These are phyloP conservation scores for Oikopleura albicans DNA, from an alignment of 23 tunicate genomes.

Conservation along the genomic window DNA sequence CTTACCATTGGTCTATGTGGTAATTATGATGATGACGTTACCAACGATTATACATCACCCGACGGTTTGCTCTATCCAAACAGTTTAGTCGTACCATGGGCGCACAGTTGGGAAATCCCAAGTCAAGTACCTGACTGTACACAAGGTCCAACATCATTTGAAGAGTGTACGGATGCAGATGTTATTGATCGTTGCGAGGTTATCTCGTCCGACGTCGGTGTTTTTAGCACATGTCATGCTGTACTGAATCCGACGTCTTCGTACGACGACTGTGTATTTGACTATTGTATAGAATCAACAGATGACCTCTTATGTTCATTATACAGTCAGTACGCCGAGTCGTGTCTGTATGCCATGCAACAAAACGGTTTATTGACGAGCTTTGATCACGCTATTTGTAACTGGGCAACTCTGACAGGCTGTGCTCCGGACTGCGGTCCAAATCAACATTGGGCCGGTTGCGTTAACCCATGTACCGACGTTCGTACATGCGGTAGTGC, in stretches of 20 bases:
- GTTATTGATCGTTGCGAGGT: neutral
- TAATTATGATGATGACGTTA: slow-evolving; percentile 8
- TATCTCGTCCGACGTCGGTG: neutral
- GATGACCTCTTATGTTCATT: neutral
- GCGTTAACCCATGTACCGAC: slow-evolving; percentile 20
- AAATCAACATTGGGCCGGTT: slow-evolving; percentile 18
- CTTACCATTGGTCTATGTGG: slow-evolving; percentile 22
- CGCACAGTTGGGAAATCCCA: neutral
- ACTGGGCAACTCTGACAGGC: slow-evolving; percentile 18
- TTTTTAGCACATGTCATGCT: slow-evolving; percentile 16
- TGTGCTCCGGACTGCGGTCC: slow-evolving; percentile 21
- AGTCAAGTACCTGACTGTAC: neutral
- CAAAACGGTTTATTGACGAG: neutral
- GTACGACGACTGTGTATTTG: slow-evolving; percentile 23
- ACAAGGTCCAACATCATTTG: slow-evolving; percentile 15
- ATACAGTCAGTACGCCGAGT: neutral
- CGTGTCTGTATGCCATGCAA: neutral
- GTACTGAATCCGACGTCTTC: neutral
- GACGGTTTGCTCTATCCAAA: neutral
- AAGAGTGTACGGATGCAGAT: neutral
- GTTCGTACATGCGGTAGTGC: slow-evolving; percentile 12
- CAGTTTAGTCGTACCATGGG: neutral
- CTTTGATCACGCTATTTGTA: slow-evolving; percentile 15
- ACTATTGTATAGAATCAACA: slow-evolving; percentile 19
- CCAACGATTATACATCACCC: neutral